phyloP scores from a whole-genome alignment of 2,113 vertebrate genomes.

The Gila orcuttii region DNA sequence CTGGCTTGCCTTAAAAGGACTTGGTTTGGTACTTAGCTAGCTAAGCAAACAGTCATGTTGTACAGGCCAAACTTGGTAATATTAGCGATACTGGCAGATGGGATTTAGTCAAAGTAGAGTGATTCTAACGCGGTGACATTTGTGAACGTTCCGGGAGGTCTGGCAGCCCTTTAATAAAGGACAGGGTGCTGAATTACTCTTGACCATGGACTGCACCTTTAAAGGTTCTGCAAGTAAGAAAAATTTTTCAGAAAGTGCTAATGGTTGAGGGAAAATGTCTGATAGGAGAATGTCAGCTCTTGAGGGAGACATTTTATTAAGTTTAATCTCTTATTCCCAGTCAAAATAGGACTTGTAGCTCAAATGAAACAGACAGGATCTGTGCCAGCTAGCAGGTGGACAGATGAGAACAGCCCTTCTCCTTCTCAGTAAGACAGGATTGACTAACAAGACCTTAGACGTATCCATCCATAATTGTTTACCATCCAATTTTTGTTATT shows the following conservation, averaged over 20 bases:
- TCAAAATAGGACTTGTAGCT: conserved; percentile 10
- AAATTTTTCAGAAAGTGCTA: conserved; percentile 26
- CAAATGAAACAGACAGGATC: not conserved
- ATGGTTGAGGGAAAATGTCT: conserved; percentile 30
- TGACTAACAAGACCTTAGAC: not conserved
- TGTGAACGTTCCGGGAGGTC: conserved; percentile 4
- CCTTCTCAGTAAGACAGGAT: not conserved
- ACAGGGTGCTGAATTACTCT: conserved; percentile 18
- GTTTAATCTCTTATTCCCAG: conserved; percentile 17
- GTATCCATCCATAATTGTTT: not conserved
- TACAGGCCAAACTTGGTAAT: conserved; percentile 13
- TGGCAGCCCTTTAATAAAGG: conserved; percentile 33
- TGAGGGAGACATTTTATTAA: conserved; percentile 40
- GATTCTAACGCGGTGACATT: conserved; percentile 30
- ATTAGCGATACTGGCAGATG: conserved; percentile 16
- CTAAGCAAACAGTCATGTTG: not conserved
- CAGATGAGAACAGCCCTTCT: not conserved
- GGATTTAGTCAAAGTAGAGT: conserved; percentile 5
- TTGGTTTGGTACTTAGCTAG: not conserved
- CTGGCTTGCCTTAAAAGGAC: not conserved
- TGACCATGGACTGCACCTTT: conserved; percentile 13
- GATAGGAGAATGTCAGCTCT: conserved; percentile 35
- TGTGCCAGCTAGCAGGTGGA: conserved; percentile 1
- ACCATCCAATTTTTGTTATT: not conserved
- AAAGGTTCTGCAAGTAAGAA: conserved; percentile 39